Evolutionary conservation across 2,888 invertebrate species (phyloP), one percentile per base, ranked within the genome.

Genomic region (Cerastoderma edule): DNA sequence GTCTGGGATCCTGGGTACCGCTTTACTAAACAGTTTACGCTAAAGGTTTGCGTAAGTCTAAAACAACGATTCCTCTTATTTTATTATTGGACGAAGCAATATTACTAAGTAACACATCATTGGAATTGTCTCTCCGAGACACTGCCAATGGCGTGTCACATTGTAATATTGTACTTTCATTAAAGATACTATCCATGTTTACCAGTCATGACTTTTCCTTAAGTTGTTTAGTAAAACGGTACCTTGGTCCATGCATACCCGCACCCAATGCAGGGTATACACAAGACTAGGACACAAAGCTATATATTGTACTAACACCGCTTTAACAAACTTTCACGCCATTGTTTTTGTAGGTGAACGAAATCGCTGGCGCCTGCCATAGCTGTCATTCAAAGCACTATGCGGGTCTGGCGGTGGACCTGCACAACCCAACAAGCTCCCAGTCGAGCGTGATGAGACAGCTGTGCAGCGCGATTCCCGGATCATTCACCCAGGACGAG

Each of bases 301-400:
- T 39, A 13, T 13, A 39, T 16, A 13, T 39, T 8, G 39, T 39
- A 39, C 39, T 16, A 8, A 16, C 16, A 8, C 16, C 39, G 16
- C 39, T 39, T 39, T 39, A 39, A 53, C 13, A 6, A 16, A 10
- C 22, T 56, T 13, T 56, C 16, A 27, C 33, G 16, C n/a, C 16
- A 5, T 22, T 60, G 22, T 33, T 27, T 50, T 64, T 60, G 0
- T 69, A 87, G 88, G 84, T 87, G 30, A 88, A 86, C 65, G 88
- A 88, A 63, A 78, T 88, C 22, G 81, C 86, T 0, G 87, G 87
- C 13, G 87, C 86, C 13, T 86, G 87, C 39, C 88, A 87, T 70
- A 77, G 70, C 35, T 87, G 88, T 56, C 65, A 64, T n/a, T 85
- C 85, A 24, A 66, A 83, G 13, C 88, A 87, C 65, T 86, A 88